A percentile compares a stretch with the other conserved stretches of the same genome.
Conservation (phyloP, 2,113 vertebrate genomes). For the Cygnus buccinator region DNA sequence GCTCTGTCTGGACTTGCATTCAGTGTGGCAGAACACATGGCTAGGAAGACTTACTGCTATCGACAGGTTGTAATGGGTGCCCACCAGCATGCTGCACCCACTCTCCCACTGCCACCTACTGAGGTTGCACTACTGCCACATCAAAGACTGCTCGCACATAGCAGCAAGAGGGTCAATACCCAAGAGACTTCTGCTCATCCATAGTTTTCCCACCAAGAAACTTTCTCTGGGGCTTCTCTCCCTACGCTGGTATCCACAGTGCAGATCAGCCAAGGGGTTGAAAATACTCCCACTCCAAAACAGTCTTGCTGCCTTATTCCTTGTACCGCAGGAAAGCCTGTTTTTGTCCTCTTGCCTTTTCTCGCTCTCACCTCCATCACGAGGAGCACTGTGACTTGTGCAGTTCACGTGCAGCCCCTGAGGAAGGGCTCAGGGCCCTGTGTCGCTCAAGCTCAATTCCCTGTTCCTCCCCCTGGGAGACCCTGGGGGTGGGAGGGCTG, state of each 20-base stretch:
- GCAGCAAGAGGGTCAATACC: not conserved
- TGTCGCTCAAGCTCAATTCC: not conserved
- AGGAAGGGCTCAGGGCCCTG: not conserved
- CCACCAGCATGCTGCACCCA: not conserved
- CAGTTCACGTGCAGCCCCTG: not conserved
- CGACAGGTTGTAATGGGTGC: no score
- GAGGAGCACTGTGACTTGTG: not conserved
- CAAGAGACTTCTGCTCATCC: not conserved
- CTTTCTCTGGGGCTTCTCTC: not conserved
- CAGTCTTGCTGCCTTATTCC: not conserved
- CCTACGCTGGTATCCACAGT: not conserved
- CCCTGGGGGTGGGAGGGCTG: not conserved
- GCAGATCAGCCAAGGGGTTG: not conserved
- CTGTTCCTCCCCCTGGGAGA: not conserved
- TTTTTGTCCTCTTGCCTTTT: not conserved
- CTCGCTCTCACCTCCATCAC: not conserved
- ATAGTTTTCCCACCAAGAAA: not conserved
- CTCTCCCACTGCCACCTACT: not conserved
- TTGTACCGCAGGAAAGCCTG: not conserved
- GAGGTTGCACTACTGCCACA: rapidly evolving
- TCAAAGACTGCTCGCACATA: not conserved
- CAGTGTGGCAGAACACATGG: not conserved
- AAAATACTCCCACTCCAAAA: not conserved
- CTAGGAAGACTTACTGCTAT: not conserved
- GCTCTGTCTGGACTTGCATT: rapidly evolving